Evolutionary conservation across 2,797 vertebrate species (phyloP).

Genomic region (Channallabes apus): DNA sequence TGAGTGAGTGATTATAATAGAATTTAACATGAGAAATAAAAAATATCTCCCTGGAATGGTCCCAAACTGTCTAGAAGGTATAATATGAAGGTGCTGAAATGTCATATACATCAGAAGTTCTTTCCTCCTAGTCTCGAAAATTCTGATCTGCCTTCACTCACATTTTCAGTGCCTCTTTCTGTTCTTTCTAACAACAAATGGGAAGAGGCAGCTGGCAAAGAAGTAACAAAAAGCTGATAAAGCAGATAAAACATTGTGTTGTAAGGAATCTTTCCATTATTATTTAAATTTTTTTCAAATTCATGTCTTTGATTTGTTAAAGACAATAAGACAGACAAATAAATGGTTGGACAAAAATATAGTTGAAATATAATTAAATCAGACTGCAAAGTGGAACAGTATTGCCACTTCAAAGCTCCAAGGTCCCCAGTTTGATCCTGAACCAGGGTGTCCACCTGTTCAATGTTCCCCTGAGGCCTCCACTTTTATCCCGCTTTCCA

Average conservation of each 20-base stretch:
- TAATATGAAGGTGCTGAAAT: slow-evolving; percentile 27
- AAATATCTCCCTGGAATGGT: not conserved
- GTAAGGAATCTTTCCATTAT: not conserved
- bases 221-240: not conserved
- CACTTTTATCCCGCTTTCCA: not conserved
- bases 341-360: not conserved
- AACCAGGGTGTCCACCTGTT: not conserved
- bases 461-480: not conserved
- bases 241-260: not conserved
- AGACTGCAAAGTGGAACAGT: not conserved
- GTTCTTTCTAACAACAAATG: not conserved
- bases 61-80: not conserved
- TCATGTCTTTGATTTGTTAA: not conserved
- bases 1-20: too few species aligned
- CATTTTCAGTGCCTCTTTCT: not conserved
- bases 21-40: not conserved
- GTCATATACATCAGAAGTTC: slow-evolving; percentile 27
- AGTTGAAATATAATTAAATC: not conserved
- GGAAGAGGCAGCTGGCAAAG: not conserved
- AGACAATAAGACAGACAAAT: not conserved
- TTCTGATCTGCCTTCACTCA: not conserved
- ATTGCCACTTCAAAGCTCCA: not conserved
- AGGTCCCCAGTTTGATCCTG: not conserved
- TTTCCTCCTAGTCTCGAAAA: not conserved
- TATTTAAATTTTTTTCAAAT: not conserved